A percentile compares a stretch with the other conserved stretches of the same genome.
phyloP scores from a whole-genome alignment of 2,888 invertebrate genomes.

The Eudasyphora cyanicolor region DNA sequence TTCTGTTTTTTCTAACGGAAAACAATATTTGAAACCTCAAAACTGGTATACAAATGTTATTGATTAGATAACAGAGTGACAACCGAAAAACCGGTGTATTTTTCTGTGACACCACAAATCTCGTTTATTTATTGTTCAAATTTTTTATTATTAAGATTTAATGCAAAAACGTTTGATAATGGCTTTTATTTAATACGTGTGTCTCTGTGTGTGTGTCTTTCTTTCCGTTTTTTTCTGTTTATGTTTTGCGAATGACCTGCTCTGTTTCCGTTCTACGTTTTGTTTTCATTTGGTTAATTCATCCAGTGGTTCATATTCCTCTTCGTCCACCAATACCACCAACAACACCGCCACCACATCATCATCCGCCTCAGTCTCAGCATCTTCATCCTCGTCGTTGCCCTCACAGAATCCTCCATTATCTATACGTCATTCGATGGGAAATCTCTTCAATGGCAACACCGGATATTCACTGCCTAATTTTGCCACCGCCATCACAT shows the following conservation, averaged over 20 bases:
- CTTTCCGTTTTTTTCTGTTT: constrained; percentile 29
- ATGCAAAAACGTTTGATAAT: not conserved
- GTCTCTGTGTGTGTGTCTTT: constrained; percentile 15
- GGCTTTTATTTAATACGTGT: constrained; percentile 8
- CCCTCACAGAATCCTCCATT: constrained; percentile 60
- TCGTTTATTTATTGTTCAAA: not conserved
- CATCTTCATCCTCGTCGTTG: constrained; percentile 53
- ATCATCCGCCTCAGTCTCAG: constrained; percentile 41
- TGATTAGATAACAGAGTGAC: not conserved
- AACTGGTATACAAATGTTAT: not conserved
- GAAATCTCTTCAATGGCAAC: constrained; percentile 67
- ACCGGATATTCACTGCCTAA: constrained; percentile 66
- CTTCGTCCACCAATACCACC: constrained; percentile 7
- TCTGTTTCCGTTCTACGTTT: constrained; percentile 46
- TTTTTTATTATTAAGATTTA: not conserved
- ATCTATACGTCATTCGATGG: constrained; percentile 65
- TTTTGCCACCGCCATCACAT: constrained; percentile 70
- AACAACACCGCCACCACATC: constrained; percentile 53
- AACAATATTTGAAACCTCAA: not conserved
- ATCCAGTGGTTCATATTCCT: constrained; percentile 45
- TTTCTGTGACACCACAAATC: not conserved
- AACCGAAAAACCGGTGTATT: not conserved
- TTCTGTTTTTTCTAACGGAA: not conserved
- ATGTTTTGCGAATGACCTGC: constrained; percentile 46
- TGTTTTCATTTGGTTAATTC: no score